phyloP scores from a whole-genome alignment of 2,113 vertebrate genomes.

The Gavia stellata region DNA sequence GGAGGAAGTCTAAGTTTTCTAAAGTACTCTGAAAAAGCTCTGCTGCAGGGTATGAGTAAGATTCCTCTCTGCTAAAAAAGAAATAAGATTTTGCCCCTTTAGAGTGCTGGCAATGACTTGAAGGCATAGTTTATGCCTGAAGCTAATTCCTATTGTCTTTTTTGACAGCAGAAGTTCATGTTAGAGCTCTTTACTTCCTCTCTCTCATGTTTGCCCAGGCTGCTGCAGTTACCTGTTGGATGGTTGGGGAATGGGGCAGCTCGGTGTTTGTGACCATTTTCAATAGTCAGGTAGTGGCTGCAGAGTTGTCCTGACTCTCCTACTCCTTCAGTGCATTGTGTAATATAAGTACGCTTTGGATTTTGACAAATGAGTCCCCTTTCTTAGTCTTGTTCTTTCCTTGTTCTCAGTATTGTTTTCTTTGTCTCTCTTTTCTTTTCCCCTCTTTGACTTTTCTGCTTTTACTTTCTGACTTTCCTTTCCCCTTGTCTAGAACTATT shows the following conservation, averaged over 20 bases:
- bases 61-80: background rate
- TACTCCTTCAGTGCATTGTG: background rate
- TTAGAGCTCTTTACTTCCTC: background rate
- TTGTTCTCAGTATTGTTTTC: background rate
- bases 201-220: background rate
- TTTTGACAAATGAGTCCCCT: background rate
- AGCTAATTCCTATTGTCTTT: background rate
- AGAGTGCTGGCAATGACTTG: background rate
- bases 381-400: background rate
- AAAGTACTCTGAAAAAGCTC: background rate
- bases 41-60: background rate
- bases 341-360: background rate
- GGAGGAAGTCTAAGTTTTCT: background rate
- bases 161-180: background rate
- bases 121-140: background rate
- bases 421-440: background rate
- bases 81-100: background rate
- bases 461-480: conserved; percentile 8
- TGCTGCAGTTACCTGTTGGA: background rate
- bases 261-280: background rate
- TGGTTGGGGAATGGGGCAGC: background rate
- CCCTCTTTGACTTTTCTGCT: background rate
- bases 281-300: background rate
- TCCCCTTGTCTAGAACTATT: conserved; percentile 11
- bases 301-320: background rate